Percentiles rank a stretch among this genome's conserved stretches.
Evolutionary conservation across 2,888 invertebrate genomes (phyloP).

Genomic region (Beris chalybata): DNA sequence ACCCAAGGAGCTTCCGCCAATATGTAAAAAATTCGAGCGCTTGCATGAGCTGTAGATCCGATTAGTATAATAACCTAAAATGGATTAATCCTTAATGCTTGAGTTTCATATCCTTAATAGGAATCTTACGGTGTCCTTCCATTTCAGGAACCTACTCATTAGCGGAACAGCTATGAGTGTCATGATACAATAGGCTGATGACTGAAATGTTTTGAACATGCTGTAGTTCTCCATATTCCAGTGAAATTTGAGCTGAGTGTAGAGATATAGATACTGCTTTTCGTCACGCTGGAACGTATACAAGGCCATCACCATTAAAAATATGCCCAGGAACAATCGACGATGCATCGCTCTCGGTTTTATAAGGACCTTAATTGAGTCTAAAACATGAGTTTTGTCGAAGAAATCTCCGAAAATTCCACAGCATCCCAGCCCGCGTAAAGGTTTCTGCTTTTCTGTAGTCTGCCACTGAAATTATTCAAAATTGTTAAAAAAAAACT

Average conservation of each 20-base stretch:
- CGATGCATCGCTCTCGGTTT: slow-evolving; percentile 63
- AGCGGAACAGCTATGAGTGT: slow-evolving; percentile 72
- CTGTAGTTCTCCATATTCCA: slow-evolving; percentile 74
- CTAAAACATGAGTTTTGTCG: slow-evolving; percentile 66
- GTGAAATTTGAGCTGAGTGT: slow-evolving; percentile 69
- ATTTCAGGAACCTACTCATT: slow-evolving; percentile 67
- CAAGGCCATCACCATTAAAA: slow-evolving; percentile 74
- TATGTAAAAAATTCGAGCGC: slow-evolving; percentile 70
- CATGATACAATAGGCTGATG: slow-evolving; percentile 69
- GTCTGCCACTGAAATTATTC: slow-evolving; percentile 64
- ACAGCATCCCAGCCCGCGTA: slow-evolving; percentile 61
- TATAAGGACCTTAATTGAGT: slow-evolving; percentile 65
- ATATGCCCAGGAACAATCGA: slow-evolving; percentile 66
- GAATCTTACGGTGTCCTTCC: slow-evolving; percentile 66
- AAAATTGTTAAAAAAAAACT: neutral
- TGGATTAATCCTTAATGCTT: slow-evolving; percentile 3
- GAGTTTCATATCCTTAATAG: too few species aligned
- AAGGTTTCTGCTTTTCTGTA: slow-evolving; percentile 63
- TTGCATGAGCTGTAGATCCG: slow-evolving; percentile 70
- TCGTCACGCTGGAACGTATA: slow-evolving; percentile 86
- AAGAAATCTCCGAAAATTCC: slow-evolving; percentile 72
- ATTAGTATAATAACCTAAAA: slow-evolving; percentile 68
- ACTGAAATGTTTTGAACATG: slow-evolving; percentile 73
- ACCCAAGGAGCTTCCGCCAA: slow-evolving; percentile 60
- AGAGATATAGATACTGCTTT: slow-evolving; percentile 72